Base-by-base conservation (phyloP, 2,797 vertebrate species). In the Sternotherus odoratus region DNA sequence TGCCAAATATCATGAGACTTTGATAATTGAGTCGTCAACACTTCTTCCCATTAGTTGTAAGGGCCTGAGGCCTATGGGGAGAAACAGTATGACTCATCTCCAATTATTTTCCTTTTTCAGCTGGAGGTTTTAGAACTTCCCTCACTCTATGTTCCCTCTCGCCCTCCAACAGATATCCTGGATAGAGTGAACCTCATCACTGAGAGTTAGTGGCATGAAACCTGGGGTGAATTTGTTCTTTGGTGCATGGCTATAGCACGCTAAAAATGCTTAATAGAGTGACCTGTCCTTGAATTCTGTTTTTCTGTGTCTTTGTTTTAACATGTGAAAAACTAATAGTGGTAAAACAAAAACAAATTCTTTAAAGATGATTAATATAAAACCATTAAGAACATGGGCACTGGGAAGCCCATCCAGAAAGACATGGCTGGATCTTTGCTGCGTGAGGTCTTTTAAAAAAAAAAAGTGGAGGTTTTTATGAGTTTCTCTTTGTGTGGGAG, bases 81-180 rank as follows among this genome's bases (percentile, higher is more conserved):
- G 69, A 6, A 88, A 39, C n/a, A 28, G 12, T 6, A 43, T 13
- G 3, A 43, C 33, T 74, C 89, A 49, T 46, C 49, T 86, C 77
- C 86, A 54, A 54, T 93, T 90, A 57, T 90, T 83, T 95, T 93
- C 80, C 13, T 51, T 89, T 91, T 90, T 83, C 77, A 91, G 81
- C 66, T 89, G 77, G 39, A 91, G 77, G n/a, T 92, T 93, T 94
- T 95, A 94, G 94, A 95, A n/a, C n/a, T n/a, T 89, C 90, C 95
- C 78, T 82, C 72, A 46, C 8, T 46, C 24, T 79, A 80, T 85
- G 50, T 17, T 82, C 78, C 92, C 87, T n/a, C 54, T 16, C 85
- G 88, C 85, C 81, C 88, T 74, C 57, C n/a, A 36, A 36, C 23
- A 6, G 36, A 69, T 39, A 36, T 90, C 85, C 36, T 1, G 80